Conservation (phyloP, 2,113 vertebrate species). For the Siphamia tubifer region DNA sequence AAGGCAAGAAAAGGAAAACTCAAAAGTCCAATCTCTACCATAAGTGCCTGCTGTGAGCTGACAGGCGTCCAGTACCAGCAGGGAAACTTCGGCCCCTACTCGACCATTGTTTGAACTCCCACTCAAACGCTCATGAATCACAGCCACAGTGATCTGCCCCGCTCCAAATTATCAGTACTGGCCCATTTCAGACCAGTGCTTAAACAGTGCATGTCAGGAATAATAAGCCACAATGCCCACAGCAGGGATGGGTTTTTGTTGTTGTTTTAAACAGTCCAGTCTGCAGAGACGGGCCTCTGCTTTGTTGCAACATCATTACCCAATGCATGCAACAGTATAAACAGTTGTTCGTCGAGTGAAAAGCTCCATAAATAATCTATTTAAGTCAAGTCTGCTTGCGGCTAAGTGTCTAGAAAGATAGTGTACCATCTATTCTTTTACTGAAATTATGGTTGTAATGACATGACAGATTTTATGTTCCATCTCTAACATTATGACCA, state of each 20-base stretch:
- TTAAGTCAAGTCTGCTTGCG: too few relatives aligned
- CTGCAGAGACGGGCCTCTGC: background rate
- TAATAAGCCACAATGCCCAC: slow-evolving; percentile 49
- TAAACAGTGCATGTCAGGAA: slow-evolving; percentile 59
- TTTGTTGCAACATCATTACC: slow-evolving; percentile 59
- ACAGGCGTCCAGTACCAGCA: slow-evolving; percentile 38
- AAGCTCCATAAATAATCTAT: slow-evolving; percentile 63
- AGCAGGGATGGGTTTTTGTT: background rate
- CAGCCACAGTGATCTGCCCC: background rate
- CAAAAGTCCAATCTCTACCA: background rate
- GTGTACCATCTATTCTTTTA: slow-evolving; percentile 31
- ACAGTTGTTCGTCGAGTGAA: slow-evolving; percentile 54
- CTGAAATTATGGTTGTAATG: slow-evolving; percentile 10
- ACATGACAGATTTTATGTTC: slow-evolving; percentile 39
- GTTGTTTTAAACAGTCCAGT: background rate
- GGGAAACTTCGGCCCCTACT: slow-evolving; percentile 17
- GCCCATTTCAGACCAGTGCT: slow-evolving; percentile 39
- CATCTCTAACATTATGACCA: slow-evolving; percentile 1
- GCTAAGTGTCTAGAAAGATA: slow-evolving; percentile 45
- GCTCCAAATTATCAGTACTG: slow-evolving; percentile 27
- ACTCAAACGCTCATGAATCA: slow-evolving; percentile 61
- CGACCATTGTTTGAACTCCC: slow-evolving; percentile 34
- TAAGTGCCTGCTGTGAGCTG: slow-evolving; percentile 1
- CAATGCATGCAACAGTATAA: slow-evolving; percentile 54
- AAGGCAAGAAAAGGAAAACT: background rate